A percentile compares a stretch with the other conserved stretches of the same genome.
Evolutionary conservation across 2,113 vertebrate species (phyloP).

Genomic region (Centropus unirufus): DNA sequence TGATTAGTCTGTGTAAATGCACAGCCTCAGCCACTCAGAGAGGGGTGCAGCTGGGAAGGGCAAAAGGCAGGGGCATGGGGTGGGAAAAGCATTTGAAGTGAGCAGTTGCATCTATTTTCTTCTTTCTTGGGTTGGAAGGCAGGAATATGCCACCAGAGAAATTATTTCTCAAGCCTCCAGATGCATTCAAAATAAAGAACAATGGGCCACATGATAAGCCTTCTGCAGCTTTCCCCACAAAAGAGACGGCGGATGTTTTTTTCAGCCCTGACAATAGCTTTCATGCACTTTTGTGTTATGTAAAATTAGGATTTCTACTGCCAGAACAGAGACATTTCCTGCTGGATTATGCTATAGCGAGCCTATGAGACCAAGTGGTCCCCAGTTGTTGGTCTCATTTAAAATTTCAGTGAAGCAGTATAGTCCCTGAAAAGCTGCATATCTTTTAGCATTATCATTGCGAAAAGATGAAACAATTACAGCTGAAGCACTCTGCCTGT

Average conservation of each 20-base stretch:
- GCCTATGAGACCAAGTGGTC: constrained; percentile 9
- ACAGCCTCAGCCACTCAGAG: not conserved
- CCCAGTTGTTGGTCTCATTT: constrained; percentile 9
- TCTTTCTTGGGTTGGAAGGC: not conserved
- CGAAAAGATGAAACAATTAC: not conserved
- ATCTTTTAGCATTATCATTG: constrained; percentile 22
- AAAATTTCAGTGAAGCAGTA: not conserved
- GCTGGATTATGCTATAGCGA: not conserved
- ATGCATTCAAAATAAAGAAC: constrained; percentile 62
- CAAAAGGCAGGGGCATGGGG: not conserved
- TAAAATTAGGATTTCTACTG: constrained; percentile 53
- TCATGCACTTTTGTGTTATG: constrained; percentile 21
- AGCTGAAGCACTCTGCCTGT: not conserved
- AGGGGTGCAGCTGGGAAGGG: not conserved
- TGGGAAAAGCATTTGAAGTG: not conserved
- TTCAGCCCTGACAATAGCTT: constrained; percentile 50
- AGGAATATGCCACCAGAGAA: constrained; percentile 37
- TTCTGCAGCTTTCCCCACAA: constrained; percentile 54
- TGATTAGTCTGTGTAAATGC: not conserved
- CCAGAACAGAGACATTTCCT: constrained; percentile 54
- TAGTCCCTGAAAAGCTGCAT: not conserved
- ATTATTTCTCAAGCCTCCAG: constrained; percentile 44
- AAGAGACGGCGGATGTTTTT: constrained; percentile 41
- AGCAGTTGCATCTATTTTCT: not conserved
- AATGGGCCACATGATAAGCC: constrained; percentile 59